Conservation (phyloP, 1,140 invertebrate genomes). For the Agrilus planipennis region DNA sequence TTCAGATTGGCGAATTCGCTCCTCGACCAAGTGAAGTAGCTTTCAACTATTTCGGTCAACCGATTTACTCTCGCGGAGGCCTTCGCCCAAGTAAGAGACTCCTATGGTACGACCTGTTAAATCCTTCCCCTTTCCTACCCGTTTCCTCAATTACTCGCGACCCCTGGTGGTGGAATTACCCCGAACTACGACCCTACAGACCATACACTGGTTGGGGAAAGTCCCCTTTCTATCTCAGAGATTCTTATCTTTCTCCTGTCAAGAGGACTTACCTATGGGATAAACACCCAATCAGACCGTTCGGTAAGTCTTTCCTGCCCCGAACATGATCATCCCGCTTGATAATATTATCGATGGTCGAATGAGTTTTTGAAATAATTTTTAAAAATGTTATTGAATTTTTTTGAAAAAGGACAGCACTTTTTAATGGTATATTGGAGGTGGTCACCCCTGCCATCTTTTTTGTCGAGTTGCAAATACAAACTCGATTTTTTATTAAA, state of each 20-base stretch:
- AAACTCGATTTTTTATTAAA: not conserved
- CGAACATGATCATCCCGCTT: constrained; percentile 2
- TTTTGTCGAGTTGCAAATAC: constrained; percentile 1
- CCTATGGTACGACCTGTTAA: constrained; percentile 54
- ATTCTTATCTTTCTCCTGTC: constrained; percentile 76
- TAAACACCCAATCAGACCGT: constrained; percentile 76
- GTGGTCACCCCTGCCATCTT: not conserved
- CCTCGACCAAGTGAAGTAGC: constrained; percentile 51
- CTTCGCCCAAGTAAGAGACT: constrained; percentile 47
- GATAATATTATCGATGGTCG: no score
- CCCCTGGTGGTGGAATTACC: constrained; percentile 76
- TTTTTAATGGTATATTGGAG: not conserved
- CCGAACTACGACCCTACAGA: constrained; percentile 59
- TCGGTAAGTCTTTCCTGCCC: constrained; percentile 45
- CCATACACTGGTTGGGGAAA: constrained; percentile 46
- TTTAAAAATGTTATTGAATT: not conserved
- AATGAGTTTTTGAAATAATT: no score
- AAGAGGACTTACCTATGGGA: constrained; percentile 81
- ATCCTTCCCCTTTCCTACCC: constrained; percentile 61
- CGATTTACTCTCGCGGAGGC: constrained; percentile 53
- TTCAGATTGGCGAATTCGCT: constrained; percentile 44
- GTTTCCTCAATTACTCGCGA: constrained; percentile 67
- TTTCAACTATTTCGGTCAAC: constrained; percentile 57
- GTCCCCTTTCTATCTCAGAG: constrained; percentile 66
- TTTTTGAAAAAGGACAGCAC: constrained; percentile 6